Evolutionary conservation across 2,888 invertebrate species (phyloP).

Genomic region (Crocallis elinguaria): DNA sequence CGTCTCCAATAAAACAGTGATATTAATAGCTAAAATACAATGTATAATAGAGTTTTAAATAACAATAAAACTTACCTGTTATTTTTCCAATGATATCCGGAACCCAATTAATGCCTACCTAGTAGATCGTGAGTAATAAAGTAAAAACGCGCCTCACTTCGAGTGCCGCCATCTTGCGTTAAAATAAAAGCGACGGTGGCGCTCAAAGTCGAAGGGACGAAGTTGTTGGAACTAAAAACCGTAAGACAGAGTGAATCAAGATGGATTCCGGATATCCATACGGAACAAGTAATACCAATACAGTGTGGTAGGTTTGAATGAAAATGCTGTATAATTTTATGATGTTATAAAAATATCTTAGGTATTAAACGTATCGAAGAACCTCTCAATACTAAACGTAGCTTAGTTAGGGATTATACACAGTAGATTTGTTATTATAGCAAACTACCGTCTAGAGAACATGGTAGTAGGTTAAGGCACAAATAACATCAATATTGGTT

Average conservation of each 20-base stretch:
- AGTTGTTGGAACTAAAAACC: too few species aligned
- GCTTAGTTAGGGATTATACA: slow-evolving; percentile 18
- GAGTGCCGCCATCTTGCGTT: too few species aligned
- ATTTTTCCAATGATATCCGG: too few species aligned
- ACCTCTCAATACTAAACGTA: not conserved
- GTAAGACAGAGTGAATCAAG: too few species aligned
- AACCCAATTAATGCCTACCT: too few species aligned
- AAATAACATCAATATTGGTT: slow-evolving; percentile 5
- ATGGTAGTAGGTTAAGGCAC: slow-evolving; percentile 6
- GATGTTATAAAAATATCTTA: not conserved
- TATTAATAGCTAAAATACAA: slow-evolving; percentile 7
- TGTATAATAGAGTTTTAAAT: too few species aligned
- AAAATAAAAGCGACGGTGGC: too few species aligned
- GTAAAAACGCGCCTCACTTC: too few species aligned
- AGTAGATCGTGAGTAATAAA: too few species aligned
- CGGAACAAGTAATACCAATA: not conserved
- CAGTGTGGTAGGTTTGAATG: slow-evolving; percentile 2
- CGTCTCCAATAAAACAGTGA: slow-evolving; percentile 11
- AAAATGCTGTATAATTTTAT: slow-evolving; percentile 5
- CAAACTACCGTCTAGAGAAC: not conserved
- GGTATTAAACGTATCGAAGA: slow-evolving; percentile 1
- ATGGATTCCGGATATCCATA: too few species aligned
- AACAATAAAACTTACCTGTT: too few species aligned
- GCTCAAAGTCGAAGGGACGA: too few species aligned
- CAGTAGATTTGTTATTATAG: slow-evolving; percentile 13